Conservation (phyloP, 2,113 vertebrate genomes). For the Sphyrna mokarran region DNA sequence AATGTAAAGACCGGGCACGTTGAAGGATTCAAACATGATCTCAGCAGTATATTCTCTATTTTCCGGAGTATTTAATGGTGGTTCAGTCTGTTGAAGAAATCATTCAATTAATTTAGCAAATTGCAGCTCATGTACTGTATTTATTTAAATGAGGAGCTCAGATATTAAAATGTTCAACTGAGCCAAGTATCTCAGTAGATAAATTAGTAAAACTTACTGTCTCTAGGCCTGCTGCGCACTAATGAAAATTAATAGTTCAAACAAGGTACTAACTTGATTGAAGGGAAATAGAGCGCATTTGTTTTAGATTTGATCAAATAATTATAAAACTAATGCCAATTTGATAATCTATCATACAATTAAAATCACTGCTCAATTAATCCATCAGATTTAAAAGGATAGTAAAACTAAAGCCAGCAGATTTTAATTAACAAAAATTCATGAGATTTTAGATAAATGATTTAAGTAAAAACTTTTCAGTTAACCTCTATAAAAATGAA, state of each 20-base stretch:
- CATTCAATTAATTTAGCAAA: background rate
- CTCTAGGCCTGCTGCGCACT: background rate
- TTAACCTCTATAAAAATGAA: background rate
- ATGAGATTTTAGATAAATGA: background rate
- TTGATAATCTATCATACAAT: background rate
- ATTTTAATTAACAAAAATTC: background rate
- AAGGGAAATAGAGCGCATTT: background rate
- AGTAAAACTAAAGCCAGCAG: background rate
- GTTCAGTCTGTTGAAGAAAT: conserved; percentile 73
- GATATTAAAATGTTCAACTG: background rate
- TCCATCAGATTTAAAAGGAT: background rate
- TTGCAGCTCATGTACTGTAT: background rate
- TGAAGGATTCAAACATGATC: conserved; percentile 99
- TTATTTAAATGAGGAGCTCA: background rate
- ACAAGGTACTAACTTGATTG: background rate
- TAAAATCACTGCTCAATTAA: background rate
- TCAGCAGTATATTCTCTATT: conserved; percentile 98
- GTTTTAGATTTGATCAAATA: background rate
- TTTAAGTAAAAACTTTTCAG: background rate
- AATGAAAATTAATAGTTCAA: background rate
- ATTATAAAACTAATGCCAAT: background rate
- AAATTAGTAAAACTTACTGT: background rate
- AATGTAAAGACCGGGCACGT: conserved; percentile 93
- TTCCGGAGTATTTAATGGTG: conserved; percentile 95
- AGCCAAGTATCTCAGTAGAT: background rate